Percentiles rank a stretch among this genome's conserved stretches.
Evolutionary conservation across 2,113 vertebrate species (phyloP).

Genomic region (Pipra filicauda): DNA sequence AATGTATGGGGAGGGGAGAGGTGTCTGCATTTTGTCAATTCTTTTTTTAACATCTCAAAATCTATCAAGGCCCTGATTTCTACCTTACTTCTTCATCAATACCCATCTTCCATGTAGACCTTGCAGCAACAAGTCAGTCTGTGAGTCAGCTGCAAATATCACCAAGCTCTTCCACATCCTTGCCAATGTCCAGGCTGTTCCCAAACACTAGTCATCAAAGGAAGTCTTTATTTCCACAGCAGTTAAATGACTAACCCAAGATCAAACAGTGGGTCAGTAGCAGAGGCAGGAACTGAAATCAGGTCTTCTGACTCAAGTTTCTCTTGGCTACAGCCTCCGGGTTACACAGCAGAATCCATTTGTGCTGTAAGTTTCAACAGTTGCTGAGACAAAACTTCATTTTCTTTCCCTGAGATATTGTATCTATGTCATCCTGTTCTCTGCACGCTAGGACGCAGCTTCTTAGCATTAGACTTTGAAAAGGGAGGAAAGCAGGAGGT

Average conservation of each 20-base stretch:
- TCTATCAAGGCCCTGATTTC: neutral
- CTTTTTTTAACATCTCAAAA: neutral
- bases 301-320: slow-evolving; percentile 54
- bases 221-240: neutral
- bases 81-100: neutral
- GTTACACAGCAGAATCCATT: neutral
- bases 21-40: neutral
- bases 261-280: slow-evolving; percentile 38
- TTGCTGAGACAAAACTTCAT: neutral
- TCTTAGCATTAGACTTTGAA: slow-evolving; percentile 13
- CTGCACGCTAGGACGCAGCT: neutral
- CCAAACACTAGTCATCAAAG: slow-evolving; percentile 29
- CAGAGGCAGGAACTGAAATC: slow-evolving; percentile 24
- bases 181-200: neutral
- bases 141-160: neutral
- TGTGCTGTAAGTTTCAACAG: neutral
- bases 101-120: neutral
- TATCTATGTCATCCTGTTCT: slow-evolving; percentile 43
- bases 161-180: neutral
- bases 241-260: slow-evolving; percentile 38
- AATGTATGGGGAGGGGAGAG: neutral
- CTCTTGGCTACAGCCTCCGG: neutral
- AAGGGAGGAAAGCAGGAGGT: neutral
- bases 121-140: neutral
- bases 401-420: neutral